Evolutionary conservation across 2,797 vertebrate species (phyloP), one percentile per base, ranked within the genome.

Genomic region (Cynodonichthys magdalenae): DNA sequence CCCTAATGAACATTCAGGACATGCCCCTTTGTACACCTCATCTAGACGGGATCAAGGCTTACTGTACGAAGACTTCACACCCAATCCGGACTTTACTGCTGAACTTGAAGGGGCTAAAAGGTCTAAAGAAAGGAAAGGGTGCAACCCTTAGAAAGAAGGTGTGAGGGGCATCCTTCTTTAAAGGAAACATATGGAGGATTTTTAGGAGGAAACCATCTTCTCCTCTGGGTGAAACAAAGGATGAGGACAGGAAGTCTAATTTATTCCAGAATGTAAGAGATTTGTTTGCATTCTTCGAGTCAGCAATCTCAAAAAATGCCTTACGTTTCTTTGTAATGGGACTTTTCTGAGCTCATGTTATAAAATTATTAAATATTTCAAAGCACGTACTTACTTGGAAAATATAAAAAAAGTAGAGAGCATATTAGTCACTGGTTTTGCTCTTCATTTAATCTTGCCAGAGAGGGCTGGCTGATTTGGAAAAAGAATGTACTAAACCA

Each of bases 101-200:
- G 68, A 86, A 78, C 73, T 55, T 73, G 41, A 72, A 69, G 55
- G 50, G 52, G 66, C 49, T 36, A 42, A 31, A 24, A 51, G 63
- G 67, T 75, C 65, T 67, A 50, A 75, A 82, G 75, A 74, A 69
- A 84, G 78, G 88, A 84, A 89, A 90, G 83, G 87, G 89, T 89
- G 86, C 85, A 78, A 79, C 75, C 75, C 74, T 76, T 49, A 55
- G 79, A 77, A 75, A 66, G 76, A 45, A 91, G 87, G 87, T 89
- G 90, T 84, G 87, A 91, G 82, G 41, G 72, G 77, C 82, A 89
- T 93, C 89, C 91, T 89, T 90, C 87, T 86, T 74, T 63, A 65
- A 75, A 88, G 90, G 91, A 92, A 92, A 83, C 87, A 90, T 77
- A 86, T 87, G 85, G 82, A 87, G 46, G 80, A 72, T 75, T 69